phyloP scores from a whole-genome alignment of 2,888 invertebrate species.

The Tetranychus truncatus region DNA sequence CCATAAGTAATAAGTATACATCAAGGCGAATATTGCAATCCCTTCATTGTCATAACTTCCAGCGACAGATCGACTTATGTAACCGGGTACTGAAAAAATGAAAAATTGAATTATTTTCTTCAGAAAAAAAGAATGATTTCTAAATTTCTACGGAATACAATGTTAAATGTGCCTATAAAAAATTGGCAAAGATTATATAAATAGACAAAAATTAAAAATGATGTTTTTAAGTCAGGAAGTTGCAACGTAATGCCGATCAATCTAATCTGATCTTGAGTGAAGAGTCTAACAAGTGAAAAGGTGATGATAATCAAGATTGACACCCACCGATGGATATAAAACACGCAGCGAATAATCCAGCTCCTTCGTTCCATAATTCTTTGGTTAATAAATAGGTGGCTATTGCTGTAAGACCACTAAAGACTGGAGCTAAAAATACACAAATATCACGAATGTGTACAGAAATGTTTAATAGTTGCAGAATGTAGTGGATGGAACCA shows the following conservation, averaged over 20 bases:
- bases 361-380: conserved; percentile 88
- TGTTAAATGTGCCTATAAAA: neutral
- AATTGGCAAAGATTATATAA: neutral
- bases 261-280: conserved; percentile 9
- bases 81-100: conserved; percentile 60
- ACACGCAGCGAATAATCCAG: conserved; percentile 92
- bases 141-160: neutral
- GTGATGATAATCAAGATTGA: conserved; percentile 3
- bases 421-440: conserved; percentile 92
- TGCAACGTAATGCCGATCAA: neutral
- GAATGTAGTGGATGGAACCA: conserved; percentile 80
- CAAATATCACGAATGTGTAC: conserved; percentile 96
- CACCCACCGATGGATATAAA: conserved; percentile 68
- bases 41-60: conserved; percentile 99
- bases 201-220: conserved; percentile 4
- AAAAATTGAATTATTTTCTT: neutral
- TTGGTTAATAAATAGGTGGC: conserved; percentile 93
- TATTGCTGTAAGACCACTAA: conserved; percentile 91
- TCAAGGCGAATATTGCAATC: conserved; percentile 96
- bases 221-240: neutral
- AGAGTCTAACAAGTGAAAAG: neutral
- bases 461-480: conserved; percentile 80
- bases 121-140: conserved; percentile 45
- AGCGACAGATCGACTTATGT: conserved; percentile 94
- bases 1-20: conserved; percentile 96